Conservation (phyloP, 2,113 vertebrate species). For the Salminus brasiliensis region DNA sequence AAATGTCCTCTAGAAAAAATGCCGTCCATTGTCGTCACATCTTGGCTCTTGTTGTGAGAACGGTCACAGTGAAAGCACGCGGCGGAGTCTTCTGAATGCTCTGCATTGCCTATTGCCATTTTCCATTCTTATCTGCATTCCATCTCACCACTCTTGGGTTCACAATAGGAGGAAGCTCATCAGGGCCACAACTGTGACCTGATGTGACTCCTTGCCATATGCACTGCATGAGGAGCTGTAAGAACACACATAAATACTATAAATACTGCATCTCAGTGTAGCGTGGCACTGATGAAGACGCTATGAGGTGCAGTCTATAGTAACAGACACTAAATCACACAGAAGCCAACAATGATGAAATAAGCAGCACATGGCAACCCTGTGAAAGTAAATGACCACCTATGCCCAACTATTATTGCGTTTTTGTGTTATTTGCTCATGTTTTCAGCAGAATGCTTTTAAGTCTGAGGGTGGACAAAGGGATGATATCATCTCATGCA, state of each 20-base stretch:
- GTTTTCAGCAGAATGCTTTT: background rate
- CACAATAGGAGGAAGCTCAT: slow-evolving; percentile 28
- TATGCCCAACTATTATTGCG: slow-evolving; percentile 9
- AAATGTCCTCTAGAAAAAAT: slow-evolving; percentile 19
- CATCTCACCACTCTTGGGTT: background rate
- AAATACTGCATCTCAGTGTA: background rate
- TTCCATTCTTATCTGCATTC: slow-evolving; percentile 30
- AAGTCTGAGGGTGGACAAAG: slow-evolving; percentile 15
- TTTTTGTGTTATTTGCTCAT: background rate
- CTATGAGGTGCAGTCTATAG: background rate
- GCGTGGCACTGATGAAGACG: background rate
- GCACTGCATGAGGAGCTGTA: background rate
- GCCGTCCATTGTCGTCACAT: background rate
- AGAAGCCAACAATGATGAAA: background rate
- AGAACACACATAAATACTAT: too few species aligned
- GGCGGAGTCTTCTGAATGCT: slow-evolving; percentile 1
- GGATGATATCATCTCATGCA: slow-evolving; percentile 16
- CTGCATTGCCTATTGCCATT: slow-evolving; percentile 26
- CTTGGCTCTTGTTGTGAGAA: slow-evolving; percentile 52
- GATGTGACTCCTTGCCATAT: background rate
- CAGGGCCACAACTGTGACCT: background rate
- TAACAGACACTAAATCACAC: background rate
- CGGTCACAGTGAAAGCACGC: slow-evolving; percentile 20
- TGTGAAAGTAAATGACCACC: background rate
- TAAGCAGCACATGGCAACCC: background rate